phyloP scores from a whole-genome alignment of 2,888 invertebrate genomes.

The Cristatella mucedo region DNA sequence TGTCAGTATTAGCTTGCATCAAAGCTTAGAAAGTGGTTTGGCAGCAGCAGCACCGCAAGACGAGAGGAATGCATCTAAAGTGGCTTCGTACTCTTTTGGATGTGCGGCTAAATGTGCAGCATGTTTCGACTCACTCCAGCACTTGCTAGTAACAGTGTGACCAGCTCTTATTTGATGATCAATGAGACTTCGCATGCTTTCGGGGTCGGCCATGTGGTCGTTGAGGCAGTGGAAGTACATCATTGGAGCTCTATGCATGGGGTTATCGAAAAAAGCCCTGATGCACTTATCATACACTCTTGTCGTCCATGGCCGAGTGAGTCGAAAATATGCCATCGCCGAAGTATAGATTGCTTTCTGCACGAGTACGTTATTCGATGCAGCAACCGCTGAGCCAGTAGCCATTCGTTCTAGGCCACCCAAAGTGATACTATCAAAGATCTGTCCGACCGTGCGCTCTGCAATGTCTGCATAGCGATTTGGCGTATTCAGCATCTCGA shows the following conservation, averaged over 20 bases:
- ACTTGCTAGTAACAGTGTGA: background rate
- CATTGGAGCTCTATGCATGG: constrained; percentile 17
- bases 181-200: constrained; percentile 14
- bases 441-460: constrained; percentile 15
- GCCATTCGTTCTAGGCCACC: constrained; percentile 20
- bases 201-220: constrained; percentile 20
- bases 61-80: background rate
- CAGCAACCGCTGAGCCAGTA: constrained; percentile 16
- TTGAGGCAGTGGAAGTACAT: constrained; percentile 17
- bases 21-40: too few relatives aligned
- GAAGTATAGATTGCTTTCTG: constrained; percentile 14
- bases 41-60: too few relatives aligned
- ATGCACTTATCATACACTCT: constrained; percentile 17
- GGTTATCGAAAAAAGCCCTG: constrained; percentile 15
- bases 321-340: constrained; percentile 16
- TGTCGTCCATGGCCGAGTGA: constrained; percentile 18
- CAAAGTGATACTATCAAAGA: constrained; percentile 24
- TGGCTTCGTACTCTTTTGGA: constrained; percentile 5
- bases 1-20: too few relatives aligned
- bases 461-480: constrained; percentile 12
- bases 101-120: constrained; percentile 4
- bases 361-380: constrained; percentile 13
- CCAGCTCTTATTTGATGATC: constrained; percentile 14
- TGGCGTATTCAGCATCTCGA: constrained; percentile 12
- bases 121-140: constrained; percentile 7